Evolutionary conservation across 2,113 vertebrate genomes (phyloP), one percentile per base, ranked within the genome.

Genomic region (Mus pahari): DNA sequence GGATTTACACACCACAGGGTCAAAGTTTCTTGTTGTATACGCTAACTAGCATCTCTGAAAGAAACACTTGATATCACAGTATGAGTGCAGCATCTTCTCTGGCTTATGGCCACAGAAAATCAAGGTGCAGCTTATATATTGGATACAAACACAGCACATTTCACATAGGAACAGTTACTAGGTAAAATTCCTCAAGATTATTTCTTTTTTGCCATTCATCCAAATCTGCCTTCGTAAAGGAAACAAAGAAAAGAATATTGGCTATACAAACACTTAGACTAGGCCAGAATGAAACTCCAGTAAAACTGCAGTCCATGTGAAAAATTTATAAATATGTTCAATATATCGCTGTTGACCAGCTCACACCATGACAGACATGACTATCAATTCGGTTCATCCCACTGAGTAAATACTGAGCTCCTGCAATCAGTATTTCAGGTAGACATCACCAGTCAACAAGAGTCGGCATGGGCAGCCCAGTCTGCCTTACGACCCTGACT

Each of bases 321-420:
- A 78, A 39, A 45, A 89, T 66, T 84, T 93, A 71, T 60, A 90
- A 88, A 58, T 90, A 89, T 42, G 33, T 31, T 50, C 50, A 64
- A 87, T 39, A 60, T 12, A n/a, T 24, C 48, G 14, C 14, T 70
- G 16, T 70, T 89, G 13, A 53, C 36, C 39, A 28, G 19, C 66
- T 66, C 24, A 83, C 28, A 36, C 74, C 31, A 16, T 55, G 36
- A 90, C 26, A 88, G 79, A 97, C 39, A 95, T 70, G 39, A 74
- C 64, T 83, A 90, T 96, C 87, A 84, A 45, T 84, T 84, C n/a
- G 79, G 36, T 71, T 60, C 74, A 84, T 91, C 68, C 70, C 70
- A 53, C 31, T 13, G 58, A 94, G 68, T 66, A 19, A 71, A 84
- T 39, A 58, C 16, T 28, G 28, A 78, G 83, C n/a, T 75, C 42